Percentiles rank a stretch among this genome's conserved stretches.
Conservation (phyloP, 2,797 vertebrate species). For the Malacoraja senta region DNA sequence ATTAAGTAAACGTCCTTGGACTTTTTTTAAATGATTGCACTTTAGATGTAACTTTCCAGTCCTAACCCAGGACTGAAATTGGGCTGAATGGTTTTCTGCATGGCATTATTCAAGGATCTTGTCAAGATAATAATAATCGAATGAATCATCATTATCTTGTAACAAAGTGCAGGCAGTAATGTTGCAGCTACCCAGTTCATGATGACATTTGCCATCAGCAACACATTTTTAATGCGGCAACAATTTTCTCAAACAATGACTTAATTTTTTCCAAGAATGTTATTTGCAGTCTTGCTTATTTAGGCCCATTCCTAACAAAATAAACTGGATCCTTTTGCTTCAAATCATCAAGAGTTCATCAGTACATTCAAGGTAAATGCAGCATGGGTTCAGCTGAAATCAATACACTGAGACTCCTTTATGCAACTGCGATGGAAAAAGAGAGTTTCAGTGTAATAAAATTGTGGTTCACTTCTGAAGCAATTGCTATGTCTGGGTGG, state of each 20-base stretch:
- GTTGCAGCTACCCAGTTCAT: not conserved
- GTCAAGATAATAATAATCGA: not conserved
- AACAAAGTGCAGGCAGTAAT: not conserved
- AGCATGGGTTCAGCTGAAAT: not conserved
- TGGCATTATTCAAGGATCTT: not conserved
- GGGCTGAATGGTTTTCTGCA: not conserved
- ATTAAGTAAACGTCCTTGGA: not conserved
- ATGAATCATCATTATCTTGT: not conserved
- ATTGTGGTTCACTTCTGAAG: conserved; percentile 39
- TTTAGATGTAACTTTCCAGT: not conserved
- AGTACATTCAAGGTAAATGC: conserved; percentile 29
- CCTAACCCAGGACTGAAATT: not conserved
- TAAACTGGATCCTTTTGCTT: not conserved
- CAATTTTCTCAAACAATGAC: not conserved
- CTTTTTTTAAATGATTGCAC: not conserved
- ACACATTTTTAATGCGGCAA: not conserved
- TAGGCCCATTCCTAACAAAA: not conserved
- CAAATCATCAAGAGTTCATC: conserved; percentile 19
- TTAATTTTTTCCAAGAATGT: not conserved
- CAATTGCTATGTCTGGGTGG: conserved; percentile 37
- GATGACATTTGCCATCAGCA: too few relatives aligned
- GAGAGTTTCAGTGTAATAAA: conserved; percentile 38
- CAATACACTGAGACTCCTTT: conserved; percentile 33
- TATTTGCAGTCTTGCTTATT: conserved; percentile 24
- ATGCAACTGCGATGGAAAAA: conserved; percentile 41